Evolutionary conservation across 2,113 vertebrate genomes (phyloP).

Genomic region (Emydocephalus ijimae): DNA sequence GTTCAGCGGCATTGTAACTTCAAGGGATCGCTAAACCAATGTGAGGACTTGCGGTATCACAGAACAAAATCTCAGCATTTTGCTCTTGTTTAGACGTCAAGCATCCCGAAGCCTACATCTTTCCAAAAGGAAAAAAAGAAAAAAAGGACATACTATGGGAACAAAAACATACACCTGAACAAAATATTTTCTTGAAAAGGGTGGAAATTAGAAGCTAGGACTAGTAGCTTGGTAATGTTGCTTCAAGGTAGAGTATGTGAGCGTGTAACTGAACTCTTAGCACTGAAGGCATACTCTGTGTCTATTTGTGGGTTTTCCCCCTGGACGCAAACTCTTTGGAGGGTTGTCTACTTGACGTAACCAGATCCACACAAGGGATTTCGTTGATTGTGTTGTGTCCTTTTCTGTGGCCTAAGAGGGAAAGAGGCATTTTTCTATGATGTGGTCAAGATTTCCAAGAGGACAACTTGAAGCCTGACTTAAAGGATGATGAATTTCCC

Average conservation of each 20-base stretch:
- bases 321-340: neutral
- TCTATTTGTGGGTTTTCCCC: neutral
- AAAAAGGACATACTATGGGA: neutral
- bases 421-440: rapidly evolving
- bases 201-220: neutral
- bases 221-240: neutral
- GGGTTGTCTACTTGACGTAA: neutral
- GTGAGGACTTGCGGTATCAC: neutral
- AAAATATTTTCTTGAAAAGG: neutral
- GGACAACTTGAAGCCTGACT: neutral
- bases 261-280: slow-evolving; percentile 18
- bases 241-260: slow-evolving; percentile 1
- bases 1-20: neutral
- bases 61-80: neutral
- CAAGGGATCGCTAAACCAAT: neutral
- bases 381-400: slow-evolving; percentile 1
- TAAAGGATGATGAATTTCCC: neutral
- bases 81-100: neutral
- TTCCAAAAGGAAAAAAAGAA: too few species aligned
- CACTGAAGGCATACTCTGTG: neutral
- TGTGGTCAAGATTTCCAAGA: neutral
- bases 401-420: rapidly evolving
- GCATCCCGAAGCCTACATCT: neutral
- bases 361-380: neutral
- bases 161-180: neutral